Evolutionary conservation across 2,888 invertebrate species (phyloP), one percentile per base, ranked within the genome.

Genomic region (Margaritifera margaritifera): DNA sequence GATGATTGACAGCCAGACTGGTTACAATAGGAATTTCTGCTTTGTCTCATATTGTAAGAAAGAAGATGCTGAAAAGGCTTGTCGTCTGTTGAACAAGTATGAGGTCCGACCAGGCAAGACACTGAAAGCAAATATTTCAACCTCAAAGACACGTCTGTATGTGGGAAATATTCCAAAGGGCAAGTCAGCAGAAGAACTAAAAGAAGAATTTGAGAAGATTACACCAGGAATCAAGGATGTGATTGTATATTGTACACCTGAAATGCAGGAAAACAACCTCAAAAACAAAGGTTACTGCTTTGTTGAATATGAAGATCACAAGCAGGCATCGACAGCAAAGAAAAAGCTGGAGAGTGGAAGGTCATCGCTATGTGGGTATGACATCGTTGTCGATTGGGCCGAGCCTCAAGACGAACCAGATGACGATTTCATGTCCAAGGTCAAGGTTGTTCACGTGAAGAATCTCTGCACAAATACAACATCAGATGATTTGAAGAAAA

Each of bases 101-200:
- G 67, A 67, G 27, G 52, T 68, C 8, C 69, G 66, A 42, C 62
- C 60, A 15, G 65, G 67, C 8, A 27, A 60, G 24, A 66, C 64
- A 11, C 60, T 76, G 61, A 76, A 73, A 52, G 76, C 76, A 2
- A 74, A 71, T 52, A 67, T 73, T 27, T 76, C 76, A 6, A 66
- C 76, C 0, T 71, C 69, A 22, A 76, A 76, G 59, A 68, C 65
- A 52, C 62, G 62, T 51, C 51, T 76, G 42, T 77, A 66, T 68
- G 72, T 77, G 25, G 77, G 77, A 6, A 77, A 77, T 50, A 64
- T 77, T 54, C 74, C 74, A 24, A 77, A 74, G 56, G 64, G 64
- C 6, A 70, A 72, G n/a, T 59, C 65, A 22, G 53, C 20, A 1
- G 70, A 77, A 5, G 71, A 70, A 15, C 31, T 77, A 15, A 54